These are phyloP conservation scores for Drosophila prosaltans DNA, from an alignment of 1,140 invertebrate species.

Conservation along the genomic window DNA sequence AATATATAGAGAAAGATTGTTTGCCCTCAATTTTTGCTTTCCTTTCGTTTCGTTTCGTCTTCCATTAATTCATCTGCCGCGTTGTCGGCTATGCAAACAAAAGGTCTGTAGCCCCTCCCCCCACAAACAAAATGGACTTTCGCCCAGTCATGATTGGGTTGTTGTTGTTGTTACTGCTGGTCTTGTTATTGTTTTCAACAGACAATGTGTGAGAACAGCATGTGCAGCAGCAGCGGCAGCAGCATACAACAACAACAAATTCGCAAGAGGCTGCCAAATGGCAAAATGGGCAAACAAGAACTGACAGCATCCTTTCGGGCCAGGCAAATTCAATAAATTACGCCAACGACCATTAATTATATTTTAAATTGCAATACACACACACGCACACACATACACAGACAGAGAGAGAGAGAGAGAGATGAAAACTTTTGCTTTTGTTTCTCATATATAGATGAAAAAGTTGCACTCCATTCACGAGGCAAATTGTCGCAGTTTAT, in stretches of 20 bases:
- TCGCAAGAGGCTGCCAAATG: constrained; percentile 23
- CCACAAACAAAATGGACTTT: constrained; percentile 58
- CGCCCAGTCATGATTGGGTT: constrained; percentile 72
- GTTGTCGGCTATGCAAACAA: constrained; percentile 58
- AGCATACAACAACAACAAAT: constrained; percentile 11
- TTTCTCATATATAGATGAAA: constrained; percentile 44
- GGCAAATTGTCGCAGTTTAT: constrained; percentile 81
- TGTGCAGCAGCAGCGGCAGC: constrained; percentile 9
- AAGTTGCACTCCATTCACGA: constrained; percentile 70
- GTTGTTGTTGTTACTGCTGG: constrained; percentile 28
- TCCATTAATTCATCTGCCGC: constrained; percentile 70
- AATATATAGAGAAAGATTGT: constrained; percentile 34
- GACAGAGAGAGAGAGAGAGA: background rate
- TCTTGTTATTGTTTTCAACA: constrained; percentile 13
- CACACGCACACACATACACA: constrained; percentile 36
- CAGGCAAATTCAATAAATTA: constrained; percentile 81
- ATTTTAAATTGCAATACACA: constrained; percentile 79
- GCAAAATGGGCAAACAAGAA: constrained; percentile 51
- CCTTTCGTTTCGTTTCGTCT: constrained; percentile 19
- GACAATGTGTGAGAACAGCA: constrained; percentile 35
- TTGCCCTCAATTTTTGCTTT: constrained; percentile 42
- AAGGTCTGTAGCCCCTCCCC: constrained; percentile 23
- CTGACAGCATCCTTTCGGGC: constrained; percentile 51
- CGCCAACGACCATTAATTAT: constrained; percentile 78
- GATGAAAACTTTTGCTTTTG: constrained; percentile 35